Evolutionary conservation across 2,797 vertebrate species (phyloP).

Genomic region (Tapirus indicus): DNA sequence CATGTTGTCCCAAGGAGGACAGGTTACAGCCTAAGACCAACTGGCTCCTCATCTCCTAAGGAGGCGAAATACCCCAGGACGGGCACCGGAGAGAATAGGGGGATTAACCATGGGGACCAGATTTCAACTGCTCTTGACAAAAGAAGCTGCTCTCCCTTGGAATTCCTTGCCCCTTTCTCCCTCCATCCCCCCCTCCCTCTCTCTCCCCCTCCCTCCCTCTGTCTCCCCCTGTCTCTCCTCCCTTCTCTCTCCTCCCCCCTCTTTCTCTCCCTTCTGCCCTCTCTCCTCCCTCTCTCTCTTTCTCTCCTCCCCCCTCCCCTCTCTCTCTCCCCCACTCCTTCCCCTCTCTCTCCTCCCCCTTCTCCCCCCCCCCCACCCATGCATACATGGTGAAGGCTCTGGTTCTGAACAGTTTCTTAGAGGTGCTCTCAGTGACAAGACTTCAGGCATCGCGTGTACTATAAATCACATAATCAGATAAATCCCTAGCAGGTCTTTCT

Average conservation of each 20-base stretch:
- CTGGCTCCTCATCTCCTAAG: conserved; percentile 88
- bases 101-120: conserved; percentile 84
- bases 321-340: neutral
- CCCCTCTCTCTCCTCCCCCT: neutral
- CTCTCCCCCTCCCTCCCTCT: conserved; percentile 59
- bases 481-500: neutral
- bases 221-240: conserved; percentile 30
- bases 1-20: conserved; percentile 86
- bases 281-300: conserved; percentile 70
- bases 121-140: conserved; percentile 84
- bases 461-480: neutral
- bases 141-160: conserved; percentile 77
- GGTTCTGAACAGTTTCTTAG: neutral
- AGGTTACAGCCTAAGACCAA: conserved; percentile 86
- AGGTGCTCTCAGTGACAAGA: neutral
- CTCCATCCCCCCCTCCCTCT: conserved; percentile 70
- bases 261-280: too few species aligned
- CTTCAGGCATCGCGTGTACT: neutral
- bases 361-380: conserved; percentile 58
- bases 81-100: conserved; percentile 80
- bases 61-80: conserved; percentile 84
- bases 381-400: neutral
- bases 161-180: neutral
- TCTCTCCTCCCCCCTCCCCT: conserved; percentile 69
- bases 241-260: conserved; percentile 76